phyloP scores from a whole-genome alignment of 2,113 vertebrate genomes.

The Proteles cristata region DNA sequence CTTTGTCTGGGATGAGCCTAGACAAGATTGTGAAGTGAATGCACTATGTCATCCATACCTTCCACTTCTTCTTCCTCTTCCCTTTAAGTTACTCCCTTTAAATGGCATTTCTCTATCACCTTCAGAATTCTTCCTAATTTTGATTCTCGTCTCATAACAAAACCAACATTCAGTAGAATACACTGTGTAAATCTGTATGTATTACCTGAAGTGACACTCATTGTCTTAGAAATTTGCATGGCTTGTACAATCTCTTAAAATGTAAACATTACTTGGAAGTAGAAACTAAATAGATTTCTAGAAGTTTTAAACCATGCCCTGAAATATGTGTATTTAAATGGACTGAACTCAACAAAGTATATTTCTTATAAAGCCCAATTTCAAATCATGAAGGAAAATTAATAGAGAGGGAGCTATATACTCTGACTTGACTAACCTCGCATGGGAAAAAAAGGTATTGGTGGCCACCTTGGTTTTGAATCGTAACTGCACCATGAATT shows the following conservation, averaged over 20 bases:
- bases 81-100: neutral
- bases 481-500: neutral
- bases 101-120: neutral
- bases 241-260: neutral
- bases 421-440: neutral
- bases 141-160: neutral
- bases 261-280: slow-evolving; percentile 20
- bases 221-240: neutral
- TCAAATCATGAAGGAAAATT: slow-evolving; percentile 34
- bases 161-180: neutral
- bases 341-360: neutral
- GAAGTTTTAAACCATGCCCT: neutral
- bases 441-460: neutral
- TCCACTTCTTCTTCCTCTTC: neutral
- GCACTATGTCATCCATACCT: neutral
- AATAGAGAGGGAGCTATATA: neutral
- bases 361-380: neutral
- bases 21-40: neutral
- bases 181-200: neutral
- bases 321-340: slow-evolving; percentile 13
- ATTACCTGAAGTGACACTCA: neutral
- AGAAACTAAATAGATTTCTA: slow-evolving; percentile 39
- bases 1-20: neutral
- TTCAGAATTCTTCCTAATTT: neutral
- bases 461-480: neutral